Conservation (phyloP, 2,113 vertebrate species). For the Perca flavescens region DNA sequence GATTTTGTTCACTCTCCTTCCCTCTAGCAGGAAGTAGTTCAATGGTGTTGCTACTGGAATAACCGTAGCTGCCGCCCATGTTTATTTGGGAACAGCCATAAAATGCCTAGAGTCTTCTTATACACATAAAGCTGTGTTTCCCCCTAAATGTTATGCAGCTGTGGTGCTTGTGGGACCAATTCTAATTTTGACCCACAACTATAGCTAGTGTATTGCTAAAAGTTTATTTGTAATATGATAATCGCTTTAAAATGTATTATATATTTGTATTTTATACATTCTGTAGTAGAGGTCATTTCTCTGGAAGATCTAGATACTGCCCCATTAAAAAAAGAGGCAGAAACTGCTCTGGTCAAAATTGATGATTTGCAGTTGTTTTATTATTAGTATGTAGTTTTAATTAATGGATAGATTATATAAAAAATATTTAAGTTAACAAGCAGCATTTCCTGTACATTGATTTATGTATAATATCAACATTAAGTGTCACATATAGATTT, state of each 20-base stretch:
- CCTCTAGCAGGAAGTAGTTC: constrained; percentile 54
- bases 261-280: background rate
- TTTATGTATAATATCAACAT: too few relatives aligned
- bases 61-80: constrained; percentile 29
- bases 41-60: constrained; percentile 30
- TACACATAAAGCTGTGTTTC: constrained; percentile 3
- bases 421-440: background rate
- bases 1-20: constrained; percentile 38
- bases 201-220: background rate
- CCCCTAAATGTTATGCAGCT: background rate
- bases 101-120: constrained; percentile 37
- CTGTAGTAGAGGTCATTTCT: background rate
- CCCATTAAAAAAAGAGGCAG: background rate
- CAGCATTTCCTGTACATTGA: background rate
- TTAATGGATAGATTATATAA: background rate
- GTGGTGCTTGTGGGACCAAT: constrained; percentile 5
- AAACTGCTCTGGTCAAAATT: background rate
- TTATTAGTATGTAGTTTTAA: background rate
- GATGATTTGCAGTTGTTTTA: background rate
- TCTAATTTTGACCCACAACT: background rate
- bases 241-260: background rate
- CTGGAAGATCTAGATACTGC: background rate
- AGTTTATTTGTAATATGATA: background rate
- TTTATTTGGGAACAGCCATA: constrained; percentile 56
- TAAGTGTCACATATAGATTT: too few relatives aligned